phyloP scores from a whole-genome alignment of 1,140 invertebrate species.

The Tetraneura akinire region DNA sequence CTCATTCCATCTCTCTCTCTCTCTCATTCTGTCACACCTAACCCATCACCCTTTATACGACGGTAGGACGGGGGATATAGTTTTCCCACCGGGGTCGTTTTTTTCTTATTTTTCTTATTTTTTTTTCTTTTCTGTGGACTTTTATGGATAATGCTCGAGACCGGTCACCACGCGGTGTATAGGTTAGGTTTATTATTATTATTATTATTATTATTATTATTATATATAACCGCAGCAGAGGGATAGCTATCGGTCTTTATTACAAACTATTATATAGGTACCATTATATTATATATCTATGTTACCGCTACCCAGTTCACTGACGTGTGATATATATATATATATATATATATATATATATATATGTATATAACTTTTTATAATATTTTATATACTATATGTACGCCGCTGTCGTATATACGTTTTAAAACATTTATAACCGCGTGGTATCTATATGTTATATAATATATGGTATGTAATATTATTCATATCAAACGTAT shows the following conservation, averaged over 20 bases:
- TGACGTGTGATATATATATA: not conserved
- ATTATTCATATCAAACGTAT: too few relatives aligned
- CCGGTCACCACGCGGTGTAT: constrained; percentile 11
- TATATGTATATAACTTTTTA: too few relatives aligned
- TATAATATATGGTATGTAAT: too few relatives aligned
- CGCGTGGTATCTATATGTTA: too few relatives aligned
- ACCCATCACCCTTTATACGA: not conserved
- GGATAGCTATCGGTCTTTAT: constrained; percentile 44
- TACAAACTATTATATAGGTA: constrained; percentile 18
- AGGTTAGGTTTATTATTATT: too few relatives aligned
- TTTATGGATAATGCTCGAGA: constrained; percentile 46
- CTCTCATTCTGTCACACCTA: not conserved
- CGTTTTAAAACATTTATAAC: too few relatives aligned
- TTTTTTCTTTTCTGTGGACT: constrained; percentile 27
- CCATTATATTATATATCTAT: not conserved
- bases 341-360: too few relatives aligned
- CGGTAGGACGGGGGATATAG: not conserved
- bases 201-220: too few relatives aligned
- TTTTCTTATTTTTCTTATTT: constrained; percentile 20
- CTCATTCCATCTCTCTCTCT: not conserved
- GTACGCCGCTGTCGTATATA: too few relatives aligned
- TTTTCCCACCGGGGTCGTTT: constrained; percentile 50
- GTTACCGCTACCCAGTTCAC: not conserved
- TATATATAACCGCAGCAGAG: not conserved
- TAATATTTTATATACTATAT: too few relatives aligned